phyloP scores from a whole-genome alignment of 2,113 vertebrate genomes.

The Gasterosteus nipponicus region DNA sequence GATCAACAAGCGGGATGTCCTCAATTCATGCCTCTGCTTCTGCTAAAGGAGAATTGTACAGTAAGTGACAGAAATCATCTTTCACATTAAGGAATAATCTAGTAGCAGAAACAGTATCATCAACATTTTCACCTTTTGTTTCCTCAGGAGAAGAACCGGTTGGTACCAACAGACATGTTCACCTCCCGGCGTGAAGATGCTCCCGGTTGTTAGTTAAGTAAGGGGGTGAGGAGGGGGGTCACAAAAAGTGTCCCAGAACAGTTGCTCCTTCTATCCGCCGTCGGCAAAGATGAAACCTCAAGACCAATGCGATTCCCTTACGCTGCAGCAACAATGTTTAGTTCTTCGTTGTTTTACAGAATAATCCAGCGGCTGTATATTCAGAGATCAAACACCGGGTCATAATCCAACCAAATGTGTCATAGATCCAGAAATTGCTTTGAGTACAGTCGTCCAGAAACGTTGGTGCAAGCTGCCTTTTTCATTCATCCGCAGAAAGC shows the following conservation, averaged over 20 bases:
- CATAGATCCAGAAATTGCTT: slow-evolving; percentile 42
- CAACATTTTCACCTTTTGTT: slow-evolving; percentile 39
- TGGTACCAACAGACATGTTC: slow-evolving; percentile 27
- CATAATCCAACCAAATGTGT: slow-evolving; percentile 41
- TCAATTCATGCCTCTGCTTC: slow-evolving; percentile 5
- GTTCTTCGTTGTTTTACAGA: slow-evolving; percentile 1
- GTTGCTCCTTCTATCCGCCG: slow-evolving; percentile 14
- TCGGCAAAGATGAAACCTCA: slow-evolving; percentile 22
- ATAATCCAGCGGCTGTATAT: slow-evolving; percentile 35
- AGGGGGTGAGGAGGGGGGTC: not conserved
- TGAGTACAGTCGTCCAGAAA: slow-evolving; percentile 31
- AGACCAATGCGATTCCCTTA: not conserved
- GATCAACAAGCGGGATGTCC: slow-evolving; percentile 14
- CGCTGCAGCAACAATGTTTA: slow-evolving; percentile 3
- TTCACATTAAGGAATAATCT: not conserved
- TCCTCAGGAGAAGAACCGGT: slow-evolving; percentile 30
- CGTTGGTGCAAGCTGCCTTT: slow-evolving; percentile 21
- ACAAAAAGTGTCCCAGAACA: slow-evolving; percentile 4
- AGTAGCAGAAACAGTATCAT: not conserved
- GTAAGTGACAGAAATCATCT: not conserved
- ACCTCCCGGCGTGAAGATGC: slow-evolving; percentile 34
- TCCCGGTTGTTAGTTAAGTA: slow-evolving; percentile 8
- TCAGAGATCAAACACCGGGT: slow-evolving; percentile 16
- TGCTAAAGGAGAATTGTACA: not conserved
- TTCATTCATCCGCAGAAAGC: slow-evolving; percentile 59